Base-by-base conservation (phyloP, 1,140 invertebrate species). In the Sycophila sp. region DNA sequence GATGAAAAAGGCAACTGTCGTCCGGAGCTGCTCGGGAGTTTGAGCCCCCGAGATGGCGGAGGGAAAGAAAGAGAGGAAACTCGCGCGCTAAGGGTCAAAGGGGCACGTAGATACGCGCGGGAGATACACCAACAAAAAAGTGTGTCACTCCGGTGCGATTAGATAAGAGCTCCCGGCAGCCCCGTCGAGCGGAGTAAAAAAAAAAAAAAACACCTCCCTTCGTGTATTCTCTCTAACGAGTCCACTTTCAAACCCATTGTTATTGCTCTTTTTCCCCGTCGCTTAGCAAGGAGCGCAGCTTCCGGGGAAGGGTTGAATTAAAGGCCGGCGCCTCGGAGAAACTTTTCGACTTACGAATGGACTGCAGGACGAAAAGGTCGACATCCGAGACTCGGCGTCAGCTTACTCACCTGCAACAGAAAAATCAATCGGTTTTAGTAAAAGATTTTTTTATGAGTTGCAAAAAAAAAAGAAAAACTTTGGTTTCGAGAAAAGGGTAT, bases 361-460 rank as follows among this genome's bases (percentile, higher is more conserved):
- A n/a, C n/a, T n/a, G n/a, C n/a, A n/a, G n/a, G n/a, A n/a, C n/a
- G n/a, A n/a, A n/a, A n/a, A n/a, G n/a, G n/a, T n/a, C n/a, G n/a
- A n/a, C n/a, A n/a, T n/a, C n/a, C n/a, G n/a, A n/a, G n/a, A n/a
- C n/a, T n/a, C n/a, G n/a, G n/a, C n/a, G n/a, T 1, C 8, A 10
- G 32, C 26, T 45, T 22, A 15, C 64, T 67, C 38, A 67, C 64
- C 64, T 67, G 38, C 1, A 58, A 58, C 34, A 56, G 13, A 30
- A 11, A 53, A 4, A 47, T n/a, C n/a, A n/a, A n/a, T n/a, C n/a
- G n/a, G n/a, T n/a, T n/a, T n/a, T n/a, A n/a, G 17, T 13, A 30
- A 26, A 15, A 8, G 2, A 53, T 26, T 47, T 47, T 47, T n/a
- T n/a, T n/a, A n/a, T n/a, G n/a, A n/a, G n/a, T n/a, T n/a, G n/a